A percentile compares a stretch with the other conserved stretches of the same genome.
phyloP scores from a whole-genome alignment of 2,797 vertebrate genomes.

The Hydrolagus colliei region DNA sequence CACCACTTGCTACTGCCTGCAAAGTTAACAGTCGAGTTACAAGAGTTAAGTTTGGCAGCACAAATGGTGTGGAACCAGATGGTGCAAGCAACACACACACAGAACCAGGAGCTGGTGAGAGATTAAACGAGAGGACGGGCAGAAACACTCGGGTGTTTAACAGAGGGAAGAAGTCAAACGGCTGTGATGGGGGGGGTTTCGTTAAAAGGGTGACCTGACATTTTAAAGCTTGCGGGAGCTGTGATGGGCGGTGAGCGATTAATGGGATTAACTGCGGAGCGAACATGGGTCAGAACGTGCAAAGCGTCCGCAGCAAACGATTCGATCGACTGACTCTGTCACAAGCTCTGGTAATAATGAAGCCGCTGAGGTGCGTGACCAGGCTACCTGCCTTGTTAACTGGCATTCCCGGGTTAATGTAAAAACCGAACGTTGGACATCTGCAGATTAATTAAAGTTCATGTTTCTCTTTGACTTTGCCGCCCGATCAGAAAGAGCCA shows the following conservation, averaged over 20 bases:
- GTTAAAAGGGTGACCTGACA: slow-evolving; percentile 23
- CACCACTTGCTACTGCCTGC: background rate
- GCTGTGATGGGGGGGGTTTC: background rate
- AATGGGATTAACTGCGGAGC: slow-evolving; percentile 14
- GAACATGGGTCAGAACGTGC: slow-evolving; percentile 19
- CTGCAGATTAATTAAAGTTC: background rate
- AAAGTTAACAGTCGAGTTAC: slow-evolving; percentile 23
- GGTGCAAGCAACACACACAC: background rate
- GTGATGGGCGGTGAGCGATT: slow-evolving; percentile 20
- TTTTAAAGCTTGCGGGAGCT: background rate
- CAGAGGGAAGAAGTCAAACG: slow-evolving; percentile 23
- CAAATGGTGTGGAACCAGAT: slow-evolving; percentile 10
- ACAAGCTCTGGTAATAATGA: background rate
- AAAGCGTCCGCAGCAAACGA: slow-evolving; percentile 5
- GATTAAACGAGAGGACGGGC: slow-evolving; percentile 20
- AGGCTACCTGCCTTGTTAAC: too few relatives aligned
- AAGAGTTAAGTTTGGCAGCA: background rate
- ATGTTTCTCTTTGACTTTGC: background rate
- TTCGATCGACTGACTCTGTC: background rate
- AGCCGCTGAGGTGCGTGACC: background rate
- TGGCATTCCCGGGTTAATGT: too few relatives aligned
- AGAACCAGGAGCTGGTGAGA: slow-evolving; percentile 7
- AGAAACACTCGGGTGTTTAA: background rate
- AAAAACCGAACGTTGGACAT: too few relatives aligned
- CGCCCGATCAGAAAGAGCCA: background rate